Evolutionary conservation across 2,797 vertebrate genomes (phyloP), one percentile per base, ranked within the genome.

Genomic region (Poeciliopsis turneri): DNA sequence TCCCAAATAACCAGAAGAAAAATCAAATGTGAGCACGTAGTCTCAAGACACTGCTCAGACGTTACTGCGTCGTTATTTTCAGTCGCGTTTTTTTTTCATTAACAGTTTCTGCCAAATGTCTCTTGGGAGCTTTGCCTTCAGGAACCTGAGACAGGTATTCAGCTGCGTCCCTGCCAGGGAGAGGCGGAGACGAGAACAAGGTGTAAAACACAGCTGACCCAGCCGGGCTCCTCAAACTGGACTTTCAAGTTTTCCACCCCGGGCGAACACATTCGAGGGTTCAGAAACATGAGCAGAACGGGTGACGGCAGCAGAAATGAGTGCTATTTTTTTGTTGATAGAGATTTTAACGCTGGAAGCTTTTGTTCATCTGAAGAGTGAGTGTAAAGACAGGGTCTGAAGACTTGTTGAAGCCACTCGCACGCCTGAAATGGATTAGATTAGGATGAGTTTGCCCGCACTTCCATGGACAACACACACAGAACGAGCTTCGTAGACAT

Each of bases 191-290:
- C n/a, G 43, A 74, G 16, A 72, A 72, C 23, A 77, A 53, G 77
- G 61, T 59, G 77, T 77, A 55, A 78, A 66, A 69, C 64, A 83
- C 69, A 55, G 68, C 76, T 88, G 85, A 75, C 47, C 76, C 23
- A 59, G 46, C 77, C 79, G 77, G 4, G 41, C 74, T 81, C 33
- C 81, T 75, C 72, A 89, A 93, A 95, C 94, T 87, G 90, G 94
- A 95, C 90, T 92, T 94, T 94, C 93, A 80, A 89, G 94, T 95
- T 94, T 70, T 73, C 43, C 49, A 80, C 30, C 51, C n/a, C 28
- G 53, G 46, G 47, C 51, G 69, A 80, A 77, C 36, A 36, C 45
- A 72, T 55, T 81, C 2, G 15, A 71, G 57, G 46, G 59, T 82
- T 83, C 79, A 78, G 72, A 77, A 69, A 73, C 46, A 46, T 71